These are phyloP conservation scores for Eciton burchellii DNA, from an alignment of 1,140 invertebrate genomes.

Conservation along the genomic window DNA sequence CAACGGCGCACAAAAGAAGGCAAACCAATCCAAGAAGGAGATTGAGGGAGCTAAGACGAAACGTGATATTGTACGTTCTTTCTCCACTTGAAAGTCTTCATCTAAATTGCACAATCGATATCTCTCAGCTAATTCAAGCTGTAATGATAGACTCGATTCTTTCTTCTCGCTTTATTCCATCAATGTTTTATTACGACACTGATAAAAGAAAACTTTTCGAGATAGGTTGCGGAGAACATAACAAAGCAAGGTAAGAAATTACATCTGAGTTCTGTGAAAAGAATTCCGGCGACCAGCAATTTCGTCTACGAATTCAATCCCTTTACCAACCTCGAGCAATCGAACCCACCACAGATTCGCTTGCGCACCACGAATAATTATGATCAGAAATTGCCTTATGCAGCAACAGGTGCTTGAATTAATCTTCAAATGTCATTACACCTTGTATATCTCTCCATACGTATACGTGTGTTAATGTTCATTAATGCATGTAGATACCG, in stretches of 20 bases:
- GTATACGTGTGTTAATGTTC: not conserved
- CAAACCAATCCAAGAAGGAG: slow-evolving; percentile 32
- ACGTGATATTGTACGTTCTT: slow-evolving; percentile 52
- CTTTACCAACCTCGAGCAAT: not conserved
- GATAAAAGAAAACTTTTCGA: not conserved
- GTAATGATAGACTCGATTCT: no score
- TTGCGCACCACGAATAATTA: not conserved
- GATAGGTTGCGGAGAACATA: slow-evolving; percentile 49
- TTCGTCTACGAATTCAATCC: slow-evolving; percentile 67
- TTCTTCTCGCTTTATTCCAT: not conserved
- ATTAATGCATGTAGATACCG: not conserved
- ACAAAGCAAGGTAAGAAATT: slow-evolving; percentile 20
- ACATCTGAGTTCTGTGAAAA: slow-evolving; percentile 2
- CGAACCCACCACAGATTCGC: not conserved
- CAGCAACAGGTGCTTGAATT: not conserved
- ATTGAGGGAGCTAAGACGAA: slow-evolving; percentile 37
- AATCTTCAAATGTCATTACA: not conserved
- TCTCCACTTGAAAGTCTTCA: not conserved
- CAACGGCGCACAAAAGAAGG: not conserved
- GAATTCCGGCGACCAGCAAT: slow-evolving; percentile 64
- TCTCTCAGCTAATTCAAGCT: not conserved
- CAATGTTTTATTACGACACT: not conserved
- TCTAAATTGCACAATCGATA: not conserved
- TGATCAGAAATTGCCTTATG: slow-evolving; percentile 4
- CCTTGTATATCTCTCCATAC: not conserved